A percentile compares a stretch with the other conserved stretches of the same genome.
phyloP scores from a whole-genome alignment of 2,113 vertebrate genomes.

The Lonchura striata region DNA sequence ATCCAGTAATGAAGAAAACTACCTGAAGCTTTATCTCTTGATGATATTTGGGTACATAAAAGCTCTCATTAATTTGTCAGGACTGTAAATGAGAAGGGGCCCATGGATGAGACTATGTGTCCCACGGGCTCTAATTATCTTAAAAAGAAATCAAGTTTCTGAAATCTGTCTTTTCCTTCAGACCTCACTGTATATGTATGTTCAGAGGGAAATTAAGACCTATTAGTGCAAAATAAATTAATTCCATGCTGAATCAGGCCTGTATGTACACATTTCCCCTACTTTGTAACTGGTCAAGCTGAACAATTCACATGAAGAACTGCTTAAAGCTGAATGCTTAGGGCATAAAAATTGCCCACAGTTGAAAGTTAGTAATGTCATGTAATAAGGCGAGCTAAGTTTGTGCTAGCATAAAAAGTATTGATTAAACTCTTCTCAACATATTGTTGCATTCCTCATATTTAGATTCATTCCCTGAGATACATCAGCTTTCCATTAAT shows the following conservation, averaged over 20 bases:
- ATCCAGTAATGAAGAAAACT: neutral
- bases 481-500: neutral
- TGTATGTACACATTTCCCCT: neutral
- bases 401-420: neutral
- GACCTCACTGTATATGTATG: neutral
- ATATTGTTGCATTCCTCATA: neutral
- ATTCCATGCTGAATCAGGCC: neutral
- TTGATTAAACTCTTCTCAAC: neutral
- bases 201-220: neutral
- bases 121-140: neutral
- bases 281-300: neutral
- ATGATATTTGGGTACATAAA: neutral
- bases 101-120: neutral
- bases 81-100: neutral
- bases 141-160: neutral
- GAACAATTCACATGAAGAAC: neutral
- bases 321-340: neutral
- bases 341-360: neutral
- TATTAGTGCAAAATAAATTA: neutral
- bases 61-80: neutral
- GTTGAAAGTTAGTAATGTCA: neutral
- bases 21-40: neutral
- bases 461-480: neutral
- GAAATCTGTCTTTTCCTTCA: neutral
- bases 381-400: neutral